phyloP scores from a whole-genome alignment of 2,797 vertebrate genomes.

The Tokudaia muenninki region DNA sequence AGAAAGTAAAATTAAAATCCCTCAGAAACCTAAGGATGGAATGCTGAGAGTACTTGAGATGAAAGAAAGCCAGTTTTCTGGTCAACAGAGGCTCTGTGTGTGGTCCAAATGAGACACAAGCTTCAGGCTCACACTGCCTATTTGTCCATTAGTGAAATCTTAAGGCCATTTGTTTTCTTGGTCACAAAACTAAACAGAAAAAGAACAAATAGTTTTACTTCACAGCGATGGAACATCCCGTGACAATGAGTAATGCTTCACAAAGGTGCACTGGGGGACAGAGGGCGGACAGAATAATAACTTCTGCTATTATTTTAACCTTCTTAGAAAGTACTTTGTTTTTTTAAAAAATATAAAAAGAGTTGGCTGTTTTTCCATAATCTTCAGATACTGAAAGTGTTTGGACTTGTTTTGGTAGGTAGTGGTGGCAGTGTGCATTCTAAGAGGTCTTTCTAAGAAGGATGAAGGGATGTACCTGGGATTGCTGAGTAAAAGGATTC shows the following conservation, averaged over 20 bases:
- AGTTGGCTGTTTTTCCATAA: conserved; percentile 18
- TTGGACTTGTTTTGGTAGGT: conserved; percentile 53
- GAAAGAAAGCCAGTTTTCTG: not conserved
- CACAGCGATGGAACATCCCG: not conserved
- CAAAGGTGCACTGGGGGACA: not conserved
- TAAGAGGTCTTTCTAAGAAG: conserved; percentile 23
- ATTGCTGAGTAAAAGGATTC: not conserved
- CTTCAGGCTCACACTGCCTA: not conserved
- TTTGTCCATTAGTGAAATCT: not conserved
- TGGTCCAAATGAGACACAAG: too few species aligned
- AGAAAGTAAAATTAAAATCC: conserved; percentile 24
- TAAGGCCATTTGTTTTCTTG: not conserved
- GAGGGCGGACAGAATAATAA: not conserved
- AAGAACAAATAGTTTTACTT: conserved; percentile 46
- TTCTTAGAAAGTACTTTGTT: conserved; percentile 20
- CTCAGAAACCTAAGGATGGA: conserved; percentile 9
- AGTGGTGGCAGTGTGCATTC: conserved; percentile 11
- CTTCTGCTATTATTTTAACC: not conserved
- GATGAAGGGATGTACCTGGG: not conserved
- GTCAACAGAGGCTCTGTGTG: not conserved
- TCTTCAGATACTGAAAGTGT: not conserved
- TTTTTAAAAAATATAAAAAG: conserved; percentile 43
- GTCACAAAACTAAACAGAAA: not conserved
- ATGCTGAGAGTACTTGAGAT: not conserved
- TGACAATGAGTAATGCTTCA: conserved; percentile 31